phyloP scores from a whole-genome alignment of 2,888 invertebrate genomes.

The Lasioglossum zephyrum region DNA sequence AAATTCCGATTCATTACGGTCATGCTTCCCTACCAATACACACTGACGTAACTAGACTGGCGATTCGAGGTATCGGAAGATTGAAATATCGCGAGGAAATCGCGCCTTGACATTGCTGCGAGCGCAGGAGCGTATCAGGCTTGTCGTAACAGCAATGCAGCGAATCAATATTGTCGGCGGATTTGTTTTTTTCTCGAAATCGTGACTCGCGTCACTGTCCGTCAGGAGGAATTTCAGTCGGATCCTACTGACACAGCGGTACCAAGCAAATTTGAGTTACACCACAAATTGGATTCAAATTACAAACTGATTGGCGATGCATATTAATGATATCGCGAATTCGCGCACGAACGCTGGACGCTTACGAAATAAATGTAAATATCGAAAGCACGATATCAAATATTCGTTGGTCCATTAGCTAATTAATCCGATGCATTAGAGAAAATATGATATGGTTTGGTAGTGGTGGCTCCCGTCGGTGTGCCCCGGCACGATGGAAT shows the following conservation, averaged over 20 bases:
- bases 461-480: background rate
- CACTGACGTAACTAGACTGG: background rate
- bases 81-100: no score
- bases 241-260: background rate
- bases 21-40: background rate
- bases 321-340: constrained; percentile 29
- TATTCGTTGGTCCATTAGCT: constrained; percentile 82
- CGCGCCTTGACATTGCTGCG: no score
- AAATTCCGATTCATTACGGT: background rate
- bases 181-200: background rate
- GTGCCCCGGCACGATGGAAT: constrained; percentile 25
- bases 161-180: background rate
- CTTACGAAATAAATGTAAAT: constrained; percentile 59
- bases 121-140: background rate
- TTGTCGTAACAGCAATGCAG: background rate
- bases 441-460: constrained; percentile 66
- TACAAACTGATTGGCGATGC: background rate
- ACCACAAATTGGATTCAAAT: constrained; percentile 23
- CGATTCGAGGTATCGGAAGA: background rate
- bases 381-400: constrained; percentile 65
- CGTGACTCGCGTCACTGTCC: background rate
- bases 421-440: constrained; percentile 80
- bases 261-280: constrained; percentile 19
- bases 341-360: constrained; percentile 12
- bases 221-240: background rate